phyloP scores from a whole-genome alignment of 2,797 vertebrate species.

The Dendrocincla fuliginosa region DNA sequence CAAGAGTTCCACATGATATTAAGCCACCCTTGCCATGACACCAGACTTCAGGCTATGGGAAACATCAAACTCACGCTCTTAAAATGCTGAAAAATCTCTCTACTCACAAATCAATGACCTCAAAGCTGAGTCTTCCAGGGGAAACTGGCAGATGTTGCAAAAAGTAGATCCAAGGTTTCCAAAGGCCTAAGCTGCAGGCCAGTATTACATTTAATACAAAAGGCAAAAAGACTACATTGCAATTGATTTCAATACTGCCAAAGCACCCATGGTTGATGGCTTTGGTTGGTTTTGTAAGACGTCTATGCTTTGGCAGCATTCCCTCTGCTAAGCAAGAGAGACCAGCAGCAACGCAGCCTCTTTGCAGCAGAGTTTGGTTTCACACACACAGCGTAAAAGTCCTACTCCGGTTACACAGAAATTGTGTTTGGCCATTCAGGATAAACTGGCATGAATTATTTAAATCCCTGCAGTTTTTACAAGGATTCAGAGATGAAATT shows the following conservation, averaged over 20 bases:
- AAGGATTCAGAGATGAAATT: neutral
- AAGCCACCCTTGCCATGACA: neutral
- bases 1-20: neutral
- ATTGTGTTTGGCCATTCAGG: neutral
- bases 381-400: neutral
- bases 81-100: neutral
- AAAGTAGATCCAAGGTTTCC: neutral
- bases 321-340: neutral
- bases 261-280: neutral
- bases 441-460: neutral
- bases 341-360: neutral
- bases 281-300: neutral
- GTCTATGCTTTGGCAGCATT: neutral
- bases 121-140: neutral
- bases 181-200: neutral
- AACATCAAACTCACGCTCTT: neutral
- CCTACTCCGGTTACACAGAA: neutral
- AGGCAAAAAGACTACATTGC: neutral
- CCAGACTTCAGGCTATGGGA: accelerated
- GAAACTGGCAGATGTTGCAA: neutral
- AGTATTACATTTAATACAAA: neutral
- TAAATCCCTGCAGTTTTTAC: neutral
- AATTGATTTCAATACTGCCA: neutral
- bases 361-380: neutral
- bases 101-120: neutral